Conservation (phyloP, 2,888 invertebrate genomes). For the Cantharis flavilabris region DNA sequence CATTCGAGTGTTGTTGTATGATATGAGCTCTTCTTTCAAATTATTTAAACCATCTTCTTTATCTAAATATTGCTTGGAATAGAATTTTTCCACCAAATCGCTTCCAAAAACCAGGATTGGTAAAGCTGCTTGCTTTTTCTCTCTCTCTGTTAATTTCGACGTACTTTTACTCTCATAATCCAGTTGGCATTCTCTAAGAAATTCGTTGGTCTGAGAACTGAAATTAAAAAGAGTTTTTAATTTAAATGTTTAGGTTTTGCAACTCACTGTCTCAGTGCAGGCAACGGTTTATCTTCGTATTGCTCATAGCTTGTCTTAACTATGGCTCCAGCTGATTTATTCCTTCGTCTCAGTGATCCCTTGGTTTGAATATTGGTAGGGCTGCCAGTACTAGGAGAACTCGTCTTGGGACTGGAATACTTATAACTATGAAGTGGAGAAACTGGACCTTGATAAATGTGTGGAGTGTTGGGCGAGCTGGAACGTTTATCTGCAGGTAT, state of each 20-base stretch:
- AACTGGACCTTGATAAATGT: constrained; percentile 55
- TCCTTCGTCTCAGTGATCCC: constrained; percentile 65
- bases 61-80: constrained; percentile 87
- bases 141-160: constrained; percentile 74
- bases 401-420: constrained; percentile 58
- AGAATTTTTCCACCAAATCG: constrained; percentile 87
- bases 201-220: constrained; percentile 84
- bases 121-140: constrained; percentile 84
- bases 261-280: constrained; percentile 82
- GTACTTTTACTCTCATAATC: constrained; percentile 61
- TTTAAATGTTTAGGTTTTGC: background rate
- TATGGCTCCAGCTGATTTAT: constrained; percentile 67
- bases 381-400: constrained; percentile 55
- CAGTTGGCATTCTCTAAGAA: constrained; percentile 72
- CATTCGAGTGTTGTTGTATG: constrained; percentile 54
- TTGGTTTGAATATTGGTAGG: constrained; percentile 57
- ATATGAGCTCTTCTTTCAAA: constrained; percentile 62
- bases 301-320: constrained; percentile 76
- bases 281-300: constrained; percentile 84
- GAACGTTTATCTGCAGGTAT: constrained; percentile 54
- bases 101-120: constrained; percentile 91
- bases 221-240: too few species aligned
- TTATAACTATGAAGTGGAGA: constrained; percentile 58
- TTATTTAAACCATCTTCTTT: constrained; percentile 85
- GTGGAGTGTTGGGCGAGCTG: constrained; percentile 54